Conservation (phyloP, 2,888 invertebrate species). For the Stramonita haemastoma region DNA sequence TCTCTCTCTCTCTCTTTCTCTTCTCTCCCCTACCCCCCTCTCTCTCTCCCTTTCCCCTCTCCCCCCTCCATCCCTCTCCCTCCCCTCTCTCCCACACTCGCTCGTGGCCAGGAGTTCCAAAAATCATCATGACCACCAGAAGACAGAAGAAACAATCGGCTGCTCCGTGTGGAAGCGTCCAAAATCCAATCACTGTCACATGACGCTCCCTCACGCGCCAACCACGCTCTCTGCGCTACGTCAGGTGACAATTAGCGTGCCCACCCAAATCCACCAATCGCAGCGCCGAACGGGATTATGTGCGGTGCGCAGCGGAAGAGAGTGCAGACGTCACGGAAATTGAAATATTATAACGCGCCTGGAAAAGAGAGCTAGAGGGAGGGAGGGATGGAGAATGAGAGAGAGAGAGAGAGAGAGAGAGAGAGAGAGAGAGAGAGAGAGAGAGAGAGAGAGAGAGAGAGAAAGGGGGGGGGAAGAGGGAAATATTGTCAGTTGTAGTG, state of each 20-base stretch:
- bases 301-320: conserved; percentile 1
- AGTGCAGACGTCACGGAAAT: conserved; percentile 28
- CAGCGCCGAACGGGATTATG: conserved; percentile 18
- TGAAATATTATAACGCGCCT: conserved; percentile 32
- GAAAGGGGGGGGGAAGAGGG: background rate
- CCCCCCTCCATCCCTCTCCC: background rate
- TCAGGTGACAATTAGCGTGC: conserved; percentile 39
- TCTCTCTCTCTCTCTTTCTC: too few relatives aligned
- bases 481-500: background rate
- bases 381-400: background rate
- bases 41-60: too few relatives aligned
- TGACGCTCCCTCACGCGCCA: conserved; percentile 28
- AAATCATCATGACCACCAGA: background rate
- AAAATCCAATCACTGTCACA: conserved; percentile 25
- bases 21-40: too few relatives aligned
- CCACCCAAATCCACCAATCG: conserved; percentile 16
- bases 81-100: background rate
- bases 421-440: background rate
- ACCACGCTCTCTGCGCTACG: background rate
- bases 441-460: background rate
- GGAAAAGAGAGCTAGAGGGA: background rate
- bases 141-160: conserved; percentile 3
- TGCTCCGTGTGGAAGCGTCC: background rate
- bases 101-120: background rate
- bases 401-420: background rate